Evolutionary conservation across 2,797 vertebrate genomes (phyloP).

Genomic region (Anolis apletophallus): DNA sequence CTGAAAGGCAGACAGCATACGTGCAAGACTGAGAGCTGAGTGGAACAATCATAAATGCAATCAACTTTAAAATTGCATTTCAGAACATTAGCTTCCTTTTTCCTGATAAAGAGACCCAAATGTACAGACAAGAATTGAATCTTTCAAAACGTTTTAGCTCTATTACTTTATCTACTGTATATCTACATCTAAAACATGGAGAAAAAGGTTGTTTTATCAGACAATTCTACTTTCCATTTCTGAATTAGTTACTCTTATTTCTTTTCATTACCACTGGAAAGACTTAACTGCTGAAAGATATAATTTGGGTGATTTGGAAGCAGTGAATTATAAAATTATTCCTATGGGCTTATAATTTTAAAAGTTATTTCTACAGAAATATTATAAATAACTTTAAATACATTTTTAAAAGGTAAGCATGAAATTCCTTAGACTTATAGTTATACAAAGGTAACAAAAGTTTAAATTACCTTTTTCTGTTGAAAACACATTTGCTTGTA

Average conservation of each 20-base stretch:
- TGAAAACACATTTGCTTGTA: neutral
- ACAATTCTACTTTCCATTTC: neutral
- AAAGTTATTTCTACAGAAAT: neutral
- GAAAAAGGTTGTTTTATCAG: neutral
- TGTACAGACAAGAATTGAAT: neutral
- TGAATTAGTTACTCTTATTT: neutral
- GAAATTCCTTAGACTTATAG: neutral
- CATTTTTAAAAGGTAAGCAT: neutral
- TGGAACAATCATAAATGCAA: slow-evolving; percentile 10
- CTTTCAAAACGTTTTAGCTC: neutral
- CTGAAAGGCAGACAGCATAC: neutral
- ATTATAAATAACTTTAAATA: neutral
- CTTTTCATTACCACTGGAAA: neutral
- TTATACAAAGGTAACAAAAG: neutral
- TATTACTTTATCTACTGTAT: neutral
- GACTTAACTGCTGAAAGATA: neutral
- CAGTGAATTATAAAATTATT: slow-evolving; percentile 17
- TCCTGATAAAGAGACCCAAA: neutral
- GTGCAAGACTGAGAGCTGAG: neutral
- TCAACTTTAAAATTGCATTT: slow-evolving; percentile 18
- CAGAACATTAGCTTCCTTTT: neutral
- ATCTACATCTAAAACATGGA: neutral
- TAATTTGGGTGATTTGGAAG: neutral
- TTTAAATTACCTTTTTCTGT: neutral
- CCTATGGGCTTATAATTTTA: neutral